Base-by-base conservation (phyloP, 2,888 invertebrate species). In the Scaptomyza caliginosa region DNA sequence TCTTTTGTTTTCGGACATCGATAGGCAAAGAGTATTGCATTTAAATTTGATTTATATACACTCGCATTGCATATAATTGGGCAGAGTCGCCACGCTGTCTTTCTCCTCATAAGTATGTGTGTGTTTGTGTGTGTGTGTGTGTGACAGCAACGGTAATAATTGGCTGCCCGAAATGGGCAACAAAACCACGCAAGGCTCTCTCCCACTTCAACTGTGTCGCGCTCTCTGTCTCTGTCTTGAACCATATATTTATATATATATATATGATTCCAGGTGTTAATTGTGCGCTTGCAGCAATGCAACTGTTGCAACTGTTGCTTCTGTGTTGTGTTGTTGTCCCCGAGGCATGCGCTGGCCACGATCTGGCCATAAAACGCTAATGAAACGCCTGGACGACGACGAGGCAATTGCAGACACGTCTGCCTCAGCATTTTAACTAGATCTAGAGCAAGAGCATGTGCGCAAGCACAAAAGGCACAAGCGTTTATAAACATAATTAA, bases 31-130 rank as follows among this genome's bases (percentile, higher is more conserved):
- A 57, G 54, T 39, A 66, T 60, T 85, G 86, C 86, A 84, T 84
- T 84, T 75, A 86, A 84, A 84, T 84, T 84, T 84, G 83, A 84
- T 84, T 84, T 84, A 84, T 84, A 84, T 69, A 85, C 73, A 67
- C 72, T 73, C 65, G 63, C 58, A 55, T 64, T 65, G 59, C 82
- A 77, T 86, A 86, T 83, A 83, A 83, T 83, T 86, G 83, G 83
- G 69, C 68, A 84, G 79, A 70, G 86, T 63, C 70, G 78, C 71
- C 84, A 65, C 54, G 49, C 67, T 42, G 71, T 71, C 86, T 81
- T 23, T 38, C 5, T 42, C 24, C 17, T 2, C 13, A 13, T 16
- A 24, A 11, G n/a, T 39, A 17, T 38, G 36, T n/a, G 17, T 11
- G 21, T 19, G 21, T n/a, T n/a, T 13, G 28, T 19, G 6, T 39